Conservation (phyloP, 2,888 invertebrate species). For the Aleiodes leptofemur region DNA sequence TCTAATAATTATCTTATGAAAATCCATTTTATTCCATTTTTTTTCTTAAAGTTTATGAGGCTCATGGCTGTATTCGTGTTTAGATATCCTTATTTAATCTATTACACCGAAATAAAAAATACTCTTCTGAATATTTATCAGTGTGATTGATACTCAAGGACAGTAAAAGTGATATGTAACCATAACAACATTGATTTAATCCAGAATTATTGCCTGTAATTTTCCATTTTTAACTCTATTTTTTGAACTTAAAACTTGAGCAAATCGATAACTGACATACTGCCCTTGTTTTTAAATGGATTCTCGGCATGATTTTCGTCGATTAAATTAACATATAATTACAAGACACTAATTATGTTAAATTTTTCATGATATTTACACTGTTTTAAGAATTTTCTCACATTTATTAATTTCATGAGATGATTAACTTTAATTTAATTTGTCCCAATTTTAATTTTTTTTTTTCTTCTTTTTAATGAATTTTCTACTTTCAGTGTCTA, state of each 20-base stretch:
- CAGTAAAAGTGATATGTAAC: conserved; percentile 59
- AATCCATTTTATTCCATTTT: background rate
- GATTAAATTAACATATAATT: too few relatives aligned
- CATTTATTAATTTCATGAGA: background rate
- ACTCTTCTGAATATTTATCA: conserved; percentile 31
- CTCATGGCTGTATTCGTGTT: conserved; percentile 28
- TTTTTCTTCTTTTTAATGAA: conserved; percentile 33
- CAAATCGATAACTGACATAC: conserved; percentile 53
- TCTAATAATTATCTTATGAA: background rate
- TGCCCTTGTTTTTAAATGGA: conserved; percentile 33
- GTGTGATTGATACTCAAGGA: conserved; percentile 11
- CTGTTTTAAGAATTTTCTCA: background rate
- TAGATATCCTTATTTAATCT: conserved; percentile 12
- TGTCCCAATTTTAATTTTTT: conserved; percentile 19
- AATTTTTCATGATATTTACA: background rate
- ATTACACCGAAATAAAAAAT: background rate
- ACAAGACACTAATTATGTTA: too few relatives aligned
- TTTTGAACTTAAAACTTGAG: conserved; percentile 15
- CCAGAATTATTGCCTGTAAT: conserved; percentile 51
- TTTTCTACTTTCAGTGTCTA: conserved; percentile 77
- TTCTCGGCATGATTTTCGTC: conserved; percentile 4
- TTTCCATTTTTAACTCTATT: conserved; percentile 5
- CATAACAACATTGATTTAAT: conserved; percentile 72
- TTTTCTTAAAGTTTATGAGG: conserved; percentile 16
- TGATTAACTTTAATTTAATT: conserved; percentile 36